Evolutionary conservation across 1,140 invertebrate species (phyloP).

Genomic region (Radopholus similis): DNA sequence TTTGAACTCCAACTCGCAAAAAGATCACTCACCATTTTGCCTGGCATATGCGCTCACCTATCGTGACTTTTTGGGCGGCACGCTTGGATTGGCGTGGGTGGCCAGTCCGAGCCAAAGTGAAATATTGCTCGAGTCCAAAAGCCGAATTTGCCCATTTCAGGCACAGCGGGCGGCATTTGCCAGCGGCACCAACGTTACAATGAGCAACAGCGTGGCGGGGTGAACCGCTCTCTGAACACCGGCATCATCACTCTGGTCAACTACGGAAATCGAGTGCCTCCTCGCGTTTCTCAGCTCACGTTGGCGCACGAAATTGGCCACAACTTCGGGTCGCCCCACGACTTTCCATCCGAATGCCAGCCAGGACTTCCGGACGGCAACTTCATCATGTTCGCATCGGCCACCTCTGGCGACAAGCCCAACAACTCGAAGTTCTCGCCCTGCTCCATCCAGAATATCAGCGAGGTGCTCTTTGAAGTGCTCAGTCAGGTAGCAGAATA

Average conservation of each 20-base stretch:
- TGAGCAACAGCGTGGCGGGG: constrained; percentile 84
- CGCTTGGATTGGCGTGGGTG: constrained; percentile 94
- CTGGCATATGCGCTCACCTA: constrained; percentile 98
- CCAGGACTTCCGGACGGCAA: constrained; percentile 88
- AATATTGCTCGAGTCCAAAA: not conserved
- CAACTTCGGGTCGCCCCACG: constrained; percentile 97
- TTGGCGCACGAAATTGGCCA: constrained; percentile 98
- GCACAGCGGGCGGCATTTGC: constrained; percentile 94
- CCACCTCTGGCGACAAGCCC: constrained; percentile 83
- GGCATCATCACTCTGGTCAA: constrained; percentile 99
- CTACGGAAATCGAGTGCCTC: constrained; percentile 91
- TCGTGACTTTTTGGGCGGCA: constrained; percentile 91
- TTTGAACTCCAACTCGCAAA: constrained; percentile 90
- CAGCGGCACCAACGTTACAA: constrained; percentile 96
- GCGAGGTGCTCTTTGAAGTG: constrained; percentile 76
- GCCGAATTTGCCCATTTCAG: constrained; percentile 61
- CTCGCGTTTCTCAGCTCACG: constrained; percentile 92
- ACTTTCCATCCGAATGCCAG: constrained; percentile 84
- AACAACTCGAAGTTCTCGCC: constrained; percentile 91
- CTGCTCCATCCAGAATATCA: constrained; percentile 91
- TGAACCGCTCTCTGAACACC: constrained; percentile 91
- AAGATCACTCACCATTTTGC: constrained; percentile 95
- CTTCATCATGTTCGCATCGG: constrained; percentile 95
- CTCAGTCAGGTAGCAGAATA: not conserved
- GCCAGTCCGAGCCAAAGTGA: constrained; percentile 71